Evolutionary conservation across 1,140 invertebrate genomes (phyloP).

Genomic region (Lepidurus apus): DNA sequence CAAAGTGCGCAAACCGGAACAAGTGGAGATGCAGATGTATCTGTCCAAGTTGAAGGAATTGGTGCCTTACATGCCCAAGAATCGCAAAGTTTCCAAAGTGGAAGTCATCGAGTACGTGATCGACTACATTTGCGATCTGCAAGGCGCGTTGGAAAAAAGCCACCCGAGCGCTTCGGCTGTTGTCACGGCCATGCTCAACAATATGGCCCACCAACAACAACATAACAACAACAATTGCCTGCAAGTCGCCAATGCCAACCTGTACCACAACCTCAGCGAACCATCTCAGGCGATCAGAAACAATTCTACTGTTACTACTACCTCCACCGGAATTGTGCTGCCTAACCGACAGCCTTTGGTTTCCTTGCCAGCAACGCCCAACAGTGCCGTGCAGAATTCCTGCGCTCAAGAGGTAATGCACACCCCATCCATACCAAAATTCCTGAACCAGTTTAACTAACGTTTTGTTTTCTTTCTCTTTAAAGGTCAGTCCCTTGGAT

Average conservation of each 20-base stretch:
- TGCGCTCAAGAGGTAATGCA: constrained; percentile 6
- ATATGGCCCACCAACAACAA: background rate
- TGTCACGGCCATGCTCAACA: background rate
- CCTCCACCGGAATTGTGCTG: no score
- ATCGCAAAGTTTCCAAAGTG: constrained; percentile 61
- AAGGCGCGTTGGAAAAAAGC: constrained; percentile 75
- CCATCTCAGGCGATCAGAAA: background rate
- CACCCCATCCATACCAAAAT: background rate
- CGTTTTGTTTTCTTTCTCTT: background rate
- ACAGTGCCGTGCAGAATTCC: constrained; percentile 4
- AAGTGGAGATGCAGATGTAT: constrained; percentile 88
- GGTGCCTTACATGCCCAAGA: constrained; percentile 35
- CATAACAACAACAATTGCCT: background rate
- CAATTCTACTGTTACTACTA: background rate
- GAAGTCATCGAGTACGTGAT: constrained; percentile 94
- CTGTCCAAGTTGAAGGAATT: constrained; percentile 77
- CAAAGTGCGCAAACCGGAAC: constrained; percentile 52
- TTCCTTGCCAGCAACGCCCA: constrained; percentile 23
- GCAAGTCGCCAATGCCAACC: background rate
- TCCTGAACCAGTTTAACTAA: background rate
- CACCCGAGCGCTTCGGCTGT: constrained; percentile 50
- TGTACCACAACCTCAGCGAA: background rate
- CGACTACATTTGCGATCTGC: constrained; percentile 92
- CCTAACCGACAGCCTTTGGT: constrained; percentile 25
- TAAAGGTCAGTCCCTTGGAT: constrained; percentile 3